phyloP scores from a whole-genome alignment of 2,113 vertebrate species.

The Gobiocypris rarus region DNA sequence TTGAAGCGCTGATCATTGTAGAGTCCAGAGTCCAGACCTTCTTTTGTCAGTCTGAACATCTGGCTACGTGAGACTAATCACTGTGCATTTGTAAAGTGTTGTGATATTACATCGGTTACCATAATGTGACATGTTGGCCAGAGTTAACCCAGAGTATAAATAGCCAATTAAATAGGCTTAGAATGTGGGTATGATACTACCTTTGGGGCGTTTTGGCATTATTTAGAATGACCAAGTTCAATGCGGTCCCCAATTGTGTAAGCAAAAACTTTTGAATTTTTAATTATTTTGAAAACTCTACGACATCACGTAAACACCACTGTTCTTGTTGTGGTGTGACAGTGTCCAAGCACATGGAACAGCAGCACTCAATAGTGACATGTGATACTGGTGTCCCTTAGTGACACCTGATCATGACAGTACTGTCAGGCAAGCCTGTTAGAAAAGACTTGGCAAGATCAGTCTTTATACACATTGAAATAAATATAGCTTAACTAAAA shows the following conservation, averaged over 20 bases:
- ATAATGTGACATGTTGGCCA: background rate
- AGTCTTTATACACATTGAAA: background rate
- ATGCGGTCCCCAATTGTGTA: background rate
- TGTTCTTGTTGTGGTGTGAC: constrained; percentile 6
- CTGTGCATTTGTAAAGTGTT: too few species aligned
- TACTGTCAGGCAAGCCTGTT: background rate
- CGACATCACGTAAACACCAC: background rate
- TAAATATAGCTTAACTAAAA: background rate
- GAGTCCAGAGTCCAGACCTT: too few species aligned
- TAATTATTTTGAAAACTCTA: background rate
- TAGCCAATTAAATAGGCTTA: background rate
- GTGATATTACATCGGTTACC: too few species aligned
- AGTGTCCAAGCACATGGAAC: background rate
- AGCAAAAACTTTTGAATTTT: background rate
- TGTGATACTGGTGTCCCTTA: constrained; percentile 32
- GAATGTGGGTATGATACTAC: background rate
- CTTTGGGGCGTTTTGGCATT: background rate
- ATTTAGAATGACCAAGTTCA: background rate
- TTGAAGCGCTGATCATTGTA: too few species aligned
- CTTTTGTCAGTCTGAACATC: too few species aligned
- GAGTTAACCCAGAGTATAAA: background rate
- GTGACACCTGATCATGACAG: constrained; percentile 24
- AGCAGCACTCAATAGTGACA: constrained; percentile 8
- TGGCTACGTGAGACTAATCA: too few species aligned
- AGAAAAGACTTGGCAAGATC: background rate